A percentile compares a stretch with the other conserved stretches of the same genome.
These are phyloP conservation scores for Rutilus rutilus DNA, from an alignment of 2,113 vertebrate species.

Conservation along the genomic window DNA sequence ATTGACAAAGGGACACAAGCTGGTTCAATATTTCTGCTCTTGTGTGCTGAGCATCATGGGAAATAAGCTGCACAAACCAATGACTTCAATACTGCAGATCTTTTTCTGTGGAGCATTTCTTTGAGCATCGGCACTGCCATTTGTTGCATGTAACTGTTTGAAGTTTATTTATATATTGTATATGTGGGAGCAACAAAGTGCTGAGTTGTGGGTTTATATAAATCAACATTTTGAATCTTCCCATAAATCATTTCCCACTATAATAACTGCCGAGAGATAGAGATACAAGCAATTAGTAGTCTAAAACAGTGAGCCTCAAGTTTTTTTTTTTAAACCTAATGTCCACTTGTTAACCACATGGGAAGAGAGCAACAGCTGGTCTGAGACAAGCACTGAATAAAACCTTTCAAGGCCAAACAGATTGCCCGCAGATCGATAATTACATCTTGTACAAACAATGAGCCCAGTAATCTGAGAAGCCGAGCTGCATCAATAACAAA, in stretches of 20 bases:
- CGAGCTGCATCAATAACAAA: constrained; percentile 31
- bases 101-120: neutral
- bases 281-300: neutral
- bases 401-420: constrained; percentile 27
- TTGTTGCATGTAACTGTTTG: neutral
- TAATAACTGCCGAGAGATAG: neutral
- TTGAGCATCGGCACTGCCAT: neutral
- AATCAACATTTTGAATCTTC: neutral
- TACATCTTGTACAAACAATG: constrained; percentile 43
- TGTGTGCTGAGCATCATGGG: constrained; percentile 28
- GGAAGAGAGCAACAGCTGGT: constrained; percentile 26
- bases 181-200: neutral
- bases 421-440: constrained; percentile 42
- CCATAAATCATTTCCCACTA: neutral
- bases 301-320: neutral
- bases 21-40: constrained; percentile 12
- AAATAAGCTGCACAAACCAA: constrained; percentile 26
- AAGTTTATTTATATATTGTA: neutral
- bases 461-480: constrained; percentile 28
- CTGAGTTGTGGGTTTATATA: neutral
- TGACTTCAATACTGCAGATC: neutral
- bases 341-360: constrained; percentile 25
- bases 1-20: neutral
- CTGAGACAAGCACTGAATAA: neutral
- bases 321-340: neutral